Percentiles rank a stretch among this genome's conserved stretches.
phyloP scores from a whole-genome alignment of 2,797 vertebrate species.

The Melanotaenia pygmaea region DNA sequence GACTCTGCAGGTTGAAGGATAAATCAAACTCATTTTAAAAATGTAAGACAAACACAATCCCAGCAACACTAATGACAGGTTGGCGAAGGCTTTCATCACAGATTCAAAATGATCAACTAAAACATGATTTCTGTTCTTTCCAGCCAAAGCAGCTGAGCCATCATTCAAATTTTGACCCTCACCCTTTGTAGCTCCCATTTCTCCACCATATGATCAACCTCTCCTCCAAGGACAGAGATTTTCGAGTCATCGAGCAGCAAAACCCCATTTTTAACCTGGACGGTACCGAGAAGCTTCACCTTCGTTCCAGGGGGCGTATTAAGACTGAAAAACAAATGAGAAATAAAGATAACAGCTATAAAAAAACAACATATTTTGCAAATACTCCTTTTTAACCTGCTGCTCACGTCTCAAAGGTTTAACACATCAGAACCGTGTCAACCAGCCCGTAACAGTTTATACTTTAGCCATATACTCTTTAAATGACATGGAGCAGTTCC shows the following conservation, averaged over 20 bases:
- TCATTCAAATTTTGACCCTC: constrained; percentile 68
- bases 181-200: constrained; percentile 99
- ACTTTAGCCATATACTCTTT: constrained; percentile 65
- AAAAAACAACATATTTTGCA: background rate
- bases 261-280: constrained; percentile 93
- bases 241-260: constrained; percentile 94
- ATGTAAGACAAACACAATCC: background rate
- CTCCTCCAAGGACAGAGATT: constrained; percentile 92
- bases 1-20: constrained; percentile 83
- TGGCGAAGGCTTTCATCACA: background rate
- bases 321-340: constrained; percentile 75
- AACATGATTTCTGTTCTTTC: constrained; percentile 4
- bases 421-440: constrained; percentile 29
- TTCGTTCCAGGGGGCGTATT: constrained; percentile 99
- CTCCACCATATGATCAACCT: constrained; percentile 97
- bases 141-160: constrained; percentile 13
- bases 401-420: constrained; percentile 16
- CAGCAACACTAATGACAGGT: background rate
- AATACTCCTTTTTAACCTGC: background rate
- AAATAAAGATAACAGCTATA: background rate
- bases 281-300: constrained; percentile 90
- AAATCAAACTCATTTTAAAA: constrained; percentile 31
- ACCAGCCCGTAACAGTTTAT: constrained; percentile 30
- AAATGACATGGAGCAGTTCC: constrained; percentile 70
- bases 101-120: constrained; percentile 24